A percentile compares a stretch with the other conserved stretches of the same genome.
Evolutionary conservation across 2,888 invertebrate genomes (phyloP).

Genomic region (Omphaloscelis lunosa): DNA sequence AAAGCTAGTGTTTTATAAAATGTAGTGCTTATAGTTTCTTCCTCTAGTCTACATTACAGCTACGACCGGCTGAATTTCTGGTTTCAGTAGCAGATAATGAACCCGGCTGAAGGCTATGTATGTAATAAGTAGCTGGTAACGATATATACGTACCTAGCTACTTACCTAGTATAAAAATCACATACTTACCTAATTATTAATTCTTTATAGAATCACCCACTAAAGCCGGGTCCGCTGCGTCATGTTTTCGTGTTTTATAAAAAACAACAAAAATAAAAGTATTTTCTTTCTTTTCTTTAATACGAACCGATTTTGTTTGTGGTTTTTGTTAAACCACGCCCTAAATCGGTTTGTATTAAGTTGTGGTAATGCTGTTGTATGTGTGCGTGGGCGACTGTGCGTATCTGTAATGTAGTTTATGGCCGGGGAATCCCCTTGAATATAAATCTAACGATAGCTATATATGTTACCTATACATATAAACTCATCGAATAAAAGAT

Average conservation of each 20-base stretch:
- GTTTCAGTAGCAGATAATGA: background rate
- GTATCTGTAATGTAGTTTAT: conserved; percentile 1
- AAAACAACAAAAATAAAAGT: too few relatives aligned
- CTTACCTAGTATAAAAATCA: background rate
- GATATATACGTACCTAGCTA: background rate
- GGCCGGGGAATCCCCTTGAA: conserved; percentile 20
- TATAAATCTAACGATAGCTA: background rate
- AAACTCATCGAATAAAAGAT: too few relatives aligned
- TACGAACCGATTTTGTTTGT: too few relatives aligned
- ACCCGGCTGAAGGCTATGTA: background rate
- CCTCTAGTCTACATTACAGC: too few relatives aligned
- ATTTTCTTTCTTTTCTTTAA: too few relatives aligned
- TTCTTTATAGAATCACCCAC: background rate
- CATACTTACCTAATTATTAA: too few relatives aligned
- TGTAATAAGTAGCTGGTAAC: background rate
- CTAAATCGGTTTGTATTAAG: too few relatives aligned
- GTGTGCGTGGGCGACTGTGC: background rate
- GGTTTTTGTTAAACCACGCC: too few relatives aligned
- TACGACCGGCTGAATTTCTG: background rate
- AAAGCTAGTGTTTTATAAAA: too few relatives aligned
- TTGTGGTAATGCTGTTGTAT: background rate
- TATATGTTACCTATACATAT: too few relatives aligned
- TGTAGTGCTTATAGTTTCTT: background rate
- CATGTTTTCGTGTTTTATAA: too few relatives aligned
- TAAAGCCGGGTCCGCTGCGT: background rate